Evolutionary conservation across 1,140 invertebrate genomes (phyloP), one percentile per base, ranked within the genome.

Genomic region (Pissodes strobi): DNA sequence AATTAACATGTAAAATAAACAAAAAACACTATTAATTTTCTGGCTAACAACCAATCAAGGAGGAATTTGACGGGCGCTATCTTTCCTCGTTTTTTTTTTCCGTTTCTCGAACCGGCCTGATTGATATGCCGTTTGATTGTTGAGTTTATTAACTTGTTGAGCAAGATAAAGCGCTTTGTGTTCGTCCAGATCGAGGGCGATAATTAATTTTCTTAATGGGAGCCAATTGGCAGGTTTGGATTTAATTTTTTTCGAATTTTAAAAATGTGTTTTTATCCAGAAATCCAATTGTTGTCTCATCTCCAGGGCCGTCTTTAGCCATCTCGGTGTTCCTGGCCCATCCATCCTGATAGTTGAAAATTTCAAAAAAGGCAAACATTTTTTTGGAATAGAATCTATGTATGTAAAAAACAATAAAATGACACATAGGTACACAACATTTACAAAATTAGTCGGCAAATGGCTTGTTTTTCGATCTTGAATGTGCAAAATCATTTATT

Each of bases 1-100:
- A 76, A 76, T 76, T 76, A 76, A 76, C 74, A 76, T 72, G 72
- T 72, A 74, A 75, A 76, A 75, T 74, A 75, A 76, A 75, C 73
- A 75, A 76, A 75, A 76, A 76, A 74, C 66, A 64, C 71, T 72
- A 76, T 76, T 76, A 76, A 76, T 76, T 76, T 72, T 67, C 70
- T 66, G 66, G 68, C 69, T 67, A 74, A 74, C 72, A 75, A 74
- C 74, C 72, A 76, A 76, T 76, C 74, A 76, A 72, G 71, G 49
- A 57, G 68, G 72, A 70, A 75, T 74, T 73, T 75, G 72, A 75
- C 72, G 64, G 67, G 65, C 53, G 62, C 64, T 52, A 55, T 64
- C 58, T 43, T 55, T 55, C 55, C 34, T 41, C 39, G 10, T 39
- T 10, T 27, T 38, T 46, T 15, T 51, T 58, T 66, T 22, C 1